Conservation (phyloP, 2,888 invertebrate genomes). For the Rhodophaea formosa region DNA sequence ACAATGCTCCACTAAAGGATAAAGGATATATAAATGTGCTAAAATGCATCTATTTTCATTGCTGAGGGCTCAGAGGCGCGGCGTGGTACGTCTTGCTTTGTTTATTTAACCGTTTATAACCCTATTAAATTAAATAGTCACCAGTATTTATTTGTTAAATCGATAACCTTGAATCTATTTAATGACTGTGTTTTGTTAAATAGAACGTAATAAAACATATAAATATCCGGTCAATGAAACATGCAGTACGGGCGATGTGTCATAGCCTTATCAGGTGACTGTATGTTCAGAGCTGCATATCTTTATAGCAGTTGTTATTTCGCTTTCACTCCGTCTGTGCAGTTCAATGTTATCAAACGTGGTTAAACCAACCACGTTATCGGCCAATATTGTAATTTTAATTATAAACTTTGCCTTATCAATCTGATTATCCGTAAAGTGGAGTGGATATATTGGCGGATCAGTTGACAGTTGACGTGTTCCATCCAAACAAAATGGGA, state of each 20-base stretch:
- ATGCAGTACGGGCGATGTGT: conserved; percentile 62
- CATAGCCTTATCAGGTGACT: conserved; percentile 67
- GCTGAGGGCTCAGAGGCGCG: no score
- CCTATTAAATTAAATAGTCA: neutral
- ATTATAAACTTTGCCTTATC: conserved; percentile 50
- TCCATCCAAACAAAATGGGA: conserved; percentile 56
- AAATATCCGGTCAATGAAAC: conserved; percentile 54
- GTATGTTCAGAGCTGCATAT: conserved; percentile 55
- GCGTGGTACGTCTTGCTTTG: no score
- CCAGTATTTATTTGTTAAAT: neutral
- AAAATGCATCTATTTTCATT: no score
- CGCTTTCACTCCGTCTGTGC: conserved; percentile 54
- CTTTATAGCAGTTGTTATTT: conserved; percentile 60
- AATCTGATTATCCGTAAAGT: conserved; percentile 38
- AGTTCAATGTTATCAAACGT: conserved; percentile 51
- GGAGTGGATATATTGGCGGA: conserved; percentile 34
- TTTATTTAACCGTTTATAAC: no score
- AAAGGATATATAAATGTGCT: no score
- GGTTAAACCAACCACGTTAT: conserved; percentile 29
- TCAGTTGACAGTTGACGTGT: conserved; percentile 9
- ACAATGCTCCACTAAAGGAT: no score
- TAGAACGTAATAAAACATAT: conserved; percentile 9
- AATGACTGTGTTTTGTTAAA: neutral
- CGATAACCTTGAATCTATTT: conserved; percentile 2
- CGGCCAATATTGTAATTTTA: conserved; percentile 38